Evolutionary conservation across 2,797 vertebrate genomes (phyloP), one percentile per base, ranked within the genome.

Genomic region (Gallirallus australis): DNA sequence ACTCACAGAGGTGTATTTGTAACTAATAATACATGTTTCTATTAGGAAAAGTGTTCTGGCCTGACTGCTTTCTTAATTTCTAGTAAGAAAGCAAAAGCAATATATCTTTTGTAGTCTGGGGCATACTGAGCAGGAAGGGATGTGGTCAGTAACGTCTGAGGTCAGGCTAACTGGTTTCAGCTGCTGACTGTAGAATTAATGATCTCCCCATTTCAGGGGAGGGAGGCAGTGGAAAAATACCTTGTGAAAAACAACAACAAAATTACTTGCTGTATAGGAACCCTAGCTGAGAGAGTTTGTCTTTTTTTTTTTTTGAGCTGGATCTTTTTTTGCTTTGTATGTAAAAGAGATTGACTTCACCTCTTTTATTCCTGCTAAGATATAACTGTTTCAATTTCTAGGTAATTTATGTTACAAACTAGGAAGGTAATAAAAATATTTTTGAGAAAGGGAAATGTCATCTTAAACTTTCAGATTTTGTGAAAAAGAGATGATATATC

Each of bases 161-260:
- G 66, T 83, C 81, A 92, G 40, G 64, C 53, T 78, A 60, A 91
- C 40, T 73, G 35, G 30, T 88, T 93, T 92, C 78, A 94, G 72
- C 61, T 72, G 45, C 65, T 73, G 77, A 70, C n/a, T 84, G 27
- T 35, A 57, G 85, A 80, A 88, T 77, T 82, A 79, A 70, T 78
- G 84, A 76, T 45, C 24, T 56, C 25, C 8, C 30, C 53, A 13
- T 53, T 54, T 53, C 37, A 12, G 33, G 54, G 28, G 56, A 70
- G 28, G 42, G 18, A 80, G 35, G 27, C 9, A 75, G 42, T 20
- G 35, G 30, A 47, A 92, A 89, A 87, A 48, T 25, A 31, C 12
- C 40, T 60, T 3, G 8, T 71, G 54, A 18, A 37, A 68, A 53
- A 21, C 17, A 76, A 15, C 4, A 1, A 39, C 13, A 76, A 73